Evolutionary conservation across 1,140 invertebrate genomes (phyloP).

Genomic region (Littorina saxatilis): DNA sequence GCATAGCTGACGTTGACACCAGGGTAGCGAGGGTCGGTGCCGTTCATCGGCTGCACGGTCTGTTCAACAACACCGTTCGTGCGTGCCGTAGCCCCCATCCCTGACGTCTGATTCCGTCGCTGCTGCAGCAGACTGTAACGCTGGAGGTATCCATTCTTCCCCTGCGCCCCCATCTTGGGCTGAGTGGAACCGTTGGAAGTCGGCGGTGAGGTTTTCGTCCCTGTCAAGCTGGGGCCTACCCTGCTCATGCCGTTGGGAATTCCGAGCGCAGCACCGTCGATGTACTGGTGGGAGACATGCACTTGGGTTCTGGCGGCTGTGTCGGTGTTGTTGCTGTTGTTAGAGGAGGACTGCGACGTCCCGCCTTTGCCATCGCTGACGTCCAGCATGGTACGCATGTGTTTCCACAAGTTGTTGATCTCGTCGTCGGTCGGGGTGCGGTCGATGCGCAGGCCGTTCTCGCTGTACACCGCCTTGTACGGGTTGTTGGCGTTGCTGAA

Average conservation of each 20-base stretch:
- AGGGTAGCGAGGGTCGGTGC: background rate
- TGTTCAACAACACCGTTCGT: constrained; percentile 19
- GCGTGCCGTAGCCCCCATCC: background rate
- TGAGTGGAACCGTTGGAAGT: constrained; percentile 41
- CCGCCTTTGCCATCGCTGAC: constrained; percentile 33
- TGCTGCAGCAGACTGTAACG: constrained; percentile 64
- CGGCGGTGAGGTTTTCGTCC: background rate
- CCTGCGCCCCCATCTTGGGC: constrained; percentile 30
- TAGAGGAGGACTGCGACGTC: constrained; percentile 25
- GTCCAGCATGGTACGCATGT: constrained; percentile 69
- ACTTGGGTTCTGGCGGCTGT: constrained; percentile 51
- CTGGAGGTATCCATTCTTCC: constrained; percentile 47
- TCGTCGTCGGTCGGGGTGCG: constrained; percentile 74
- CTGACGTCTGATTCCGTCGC: constrained; percentile 38
- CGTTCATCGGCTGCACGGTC: constrained; percentile 20
- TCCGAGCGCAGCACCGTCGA: constrained; percentile 66
- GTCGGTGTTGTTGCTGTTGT: constrained; percentile 30
- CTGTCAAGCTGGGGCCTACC: background rate
- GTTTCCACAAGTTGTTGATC: constrained; percentile 74
- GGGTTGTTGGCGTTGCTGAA: constrained; percentile 37
- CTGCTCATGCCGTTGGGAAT: background rate
- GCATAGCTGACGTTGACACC: constrained; percentile 1
- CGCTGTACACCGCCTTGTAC: constrained; percentile 58
- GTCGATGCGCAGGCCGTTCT: constrained; percentile 67
- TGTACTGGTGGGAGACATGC: constrained; percentile 60